Conservation (phyloP, 2,888 invertebrate genomes). For the Microplitis manilae region DNA sequence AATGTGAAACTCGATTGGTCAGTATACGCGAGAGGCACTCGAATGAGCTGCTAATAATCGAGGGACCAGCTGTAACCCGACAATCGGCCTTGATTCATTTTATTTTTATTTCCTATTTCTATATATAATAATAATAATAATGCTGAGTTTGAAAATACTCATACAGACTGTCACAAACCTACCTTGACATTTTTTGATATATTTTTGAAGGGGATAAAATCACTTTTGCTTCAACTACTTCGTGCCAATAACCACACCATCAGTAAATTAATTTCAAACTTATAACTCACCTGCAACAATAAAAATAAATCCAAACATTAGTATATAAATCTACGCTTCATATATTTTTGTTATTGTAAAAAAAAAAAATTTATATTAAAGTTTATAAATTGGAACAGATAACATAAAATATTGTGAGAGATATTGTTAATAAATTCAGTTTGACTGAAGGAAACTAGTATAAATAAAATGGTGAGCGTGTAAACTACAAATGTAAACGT, state of each 20-base stretch:
- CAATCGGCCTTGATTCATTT: constrained; percentile 33
- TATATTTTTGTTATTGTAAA: no score
- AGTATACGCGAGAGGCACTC: constrained; percentile 35
- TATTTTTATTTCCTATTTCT: constrained; percentile 13
- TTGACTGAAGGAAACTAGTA: not conserved
- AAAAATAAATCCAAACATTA: constrained; percentile 20
- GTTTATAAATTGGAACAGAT: no score
- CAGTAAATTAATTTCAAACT: constrained; percentile 24
- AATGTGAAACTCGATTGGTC: constrained; percentile 36
- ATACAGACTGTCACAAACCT: not conserved
- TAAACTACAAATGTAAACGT: not conserved
- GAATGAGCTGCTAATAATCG: constrained; percentile 41
- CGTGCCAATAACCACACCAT: not conserved
- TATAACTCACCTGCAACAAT: constrained; percentile 51
- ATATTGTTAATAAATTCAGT: no score
- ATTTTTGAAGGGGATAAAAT: constrained; percentile 14
- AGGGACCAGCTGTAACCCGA: constrained; percentile 35
- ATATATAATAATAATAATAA: not conserved
- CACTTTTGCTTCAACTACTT: constrained; percentile 17
- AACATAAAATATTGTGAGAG: no score
- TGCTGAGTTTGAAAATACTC: not conserved
- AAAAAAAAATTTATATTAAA: no score
- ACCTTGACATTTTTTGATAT: constrained; percentile 3
- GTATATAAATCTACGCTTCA: no score
- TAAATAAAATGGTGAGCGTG: not conserved